Base-by-base conservation (phyloP, 2,113 vertebrate genomes). In the Boleophthalmus pectinirostris region DNA sequence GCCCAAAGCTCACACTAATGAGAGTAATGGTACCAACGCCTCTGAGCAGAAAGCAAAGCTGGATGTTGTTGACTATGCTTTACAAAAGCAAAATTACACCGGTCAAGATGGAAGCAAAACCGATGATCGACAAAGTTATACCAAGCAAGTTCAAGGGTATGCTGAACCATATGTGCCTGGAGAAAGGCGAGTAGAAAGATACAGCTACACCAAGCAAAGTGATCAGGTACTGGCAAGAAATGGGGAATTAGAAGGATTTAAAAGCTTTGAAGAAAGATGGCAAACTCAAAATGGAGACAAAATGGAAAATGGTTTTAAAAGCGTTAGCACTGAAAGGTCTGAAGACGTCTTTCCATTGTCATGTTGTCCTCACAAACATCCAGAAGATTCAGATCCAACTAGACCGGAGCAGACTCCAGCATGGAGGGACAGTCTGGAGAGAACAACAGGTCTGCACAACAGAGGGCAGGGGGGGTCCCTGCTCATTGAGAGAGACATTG, bases 401-500 rank as follows among this genome's bases (percentile, higher is more conserved):
- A 51, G 20, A 7, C 15, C 0, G 10, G 54, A n/a, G n/a, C 56
- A 2, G 66, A 11, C 47, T 29, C 47, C 1, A 45, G 70, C 35
- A 16, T 87, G 86, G 90, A 88, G 21, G 54, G 79, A 86, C 23
- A 83, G 24, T 25, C 83, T 84, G 21, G 92, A 94, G 70, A 83
- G 75, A 66, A 92, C 90, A 66, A 92, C 90, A 0, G 85, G 51
- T 0, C 25, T 92, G 75, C 89, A 89, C 70, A 87, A 92, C 0
- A 91, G 92, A 38, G 93, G 84, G 84, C 73, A 86, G 0, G 92
- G 78, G 20, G 29, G 29, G 29, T 29, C 29, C 29, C 29, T 29
- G 0, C 82, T 95, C 71, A 96, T 99, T 0, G 95, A 96, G 69
- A 88, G 89, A 81, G 97, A 99, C 83, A 95, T 98, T 15, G 74